Evolutionary conservation across 2,113 vertebrate genomes (phyloP), one percentile per base, ranked within the genome.

Genomic region (Megaceryle torquata): DNA sequence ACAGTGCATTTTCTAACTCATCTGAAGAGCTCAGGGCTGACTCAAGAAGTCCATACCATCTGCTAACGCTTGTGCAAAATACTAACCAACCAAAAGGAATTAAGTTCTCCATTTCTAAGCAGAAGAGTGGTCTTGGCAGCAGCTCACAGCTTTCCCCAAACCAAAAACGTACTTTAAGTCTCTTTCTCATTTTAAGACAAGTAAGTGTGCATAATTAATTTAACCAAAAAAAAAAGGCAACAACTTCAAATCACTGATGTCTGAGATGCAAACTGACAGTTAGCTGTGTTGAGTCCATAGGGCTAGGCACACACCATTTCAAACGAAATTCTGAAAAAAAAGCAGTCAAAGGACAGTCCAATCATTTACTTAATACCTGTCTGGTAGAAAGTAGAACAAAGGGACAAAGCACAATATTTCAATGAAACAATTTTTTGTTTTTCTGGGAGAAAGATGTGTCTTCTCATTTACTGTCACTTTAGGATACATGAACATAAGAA

Each of bases 1-100:
- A 46, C 2, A 0, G 28, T 0, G 2, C 10, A 2, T 50, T 80
- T 37, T 61, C 68, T 64, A 54, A 54, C 28, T 54, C 16, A 13
- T 33, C 75, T 53, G 21, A 48, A 70, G 37, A 65, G 43, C 35
- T 82, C 37, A 28, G 11, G 28, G 25, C 31, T 69, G 54, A 70
- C 48, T 57, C 46, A 50, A 9, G 2, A 59, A 69, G 33, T 39
- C 69, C 31, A 3, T 5, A 25, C 19, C 60, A 92, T 31, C 46
- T 61, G 25, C 44, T 22, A 33, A 44, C 4, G 5, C 64, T 26
- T 54, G 69, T 68, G 44, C 69, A 64, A 60, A 91, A 54, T 7
- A 48, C 31, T 22, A 50, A 41, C 33, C 37, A 86, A 25, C 11
- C 31, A 24, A 46, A 56, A 81, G 44, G 74, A 41, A n/a, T 8